Conservation (phyloP, 2,113 vertebrate genomes). For the Sitta europaea region DNA sequence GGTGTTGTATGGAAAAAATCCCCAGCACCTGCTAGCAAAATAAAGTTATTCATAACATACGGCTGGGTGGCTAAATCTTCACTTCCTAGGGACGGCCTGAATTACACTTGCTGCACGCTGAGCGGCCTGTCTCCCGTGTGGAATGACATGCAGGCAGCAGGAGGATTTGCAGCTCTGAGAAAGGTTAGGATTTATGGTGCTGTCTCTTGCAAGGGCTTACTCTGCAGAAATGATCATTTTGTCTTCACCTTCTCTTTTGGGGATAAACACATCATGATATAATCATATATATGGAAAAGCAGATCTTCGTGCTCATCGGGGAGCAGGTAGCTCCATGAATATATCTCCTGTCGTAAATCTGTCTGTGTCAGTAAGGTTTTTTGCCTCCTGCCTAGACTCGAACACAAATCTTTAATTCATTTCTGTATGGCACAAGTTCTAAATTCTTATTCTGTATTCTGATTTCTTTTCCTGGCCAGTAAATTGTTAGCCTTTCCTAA, state of each 20-base stretch:
- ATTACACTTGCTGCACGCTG: slow-evolving; percentile 55
- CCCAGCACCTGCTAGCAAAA: slow-evolving; percentile 66
- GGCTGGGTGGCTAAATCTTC: slow-evolving; percentile 48
- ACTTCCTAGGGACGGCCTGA: slow-evolving; percentile 53
- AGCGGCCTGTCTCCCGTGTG: slow-evolving; percentile 41
- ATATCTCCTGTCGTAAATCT: slow-evolving; percentile 9
- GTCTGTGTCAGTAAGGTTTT: neutral
- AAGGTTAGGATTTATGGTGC: slow-evolving; percentile 31
- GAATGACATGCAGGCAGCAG: slow-evolving; percentile 54
- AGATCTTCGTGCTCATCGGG: neutral
- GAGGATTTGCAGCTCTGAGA: slow-evolving; percentile 52
- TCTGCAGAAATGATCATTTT: slow-evolving; percentile 38
- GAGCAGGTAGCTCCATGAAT: slow-evolving; percentile 5
- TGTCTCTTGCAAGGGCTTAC: slow-evolving; percentile 44
- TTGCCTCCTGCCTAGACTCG: neutral
- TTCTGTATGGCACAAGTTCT: neutral
- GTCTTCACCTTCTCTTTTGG: slow-evolving; percentile 21
- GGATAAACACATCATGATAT: slow-evolving; percentile 5
- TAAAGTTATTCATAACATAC: slow-evolving; percentile 61
- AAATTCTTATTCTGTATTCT: neutral
- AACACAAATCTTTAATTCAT: neutral
- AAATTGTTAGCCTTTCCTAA: neutral
- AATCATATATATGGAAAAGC: slow-evolving; percentile 13
- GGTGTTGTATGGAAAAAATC: slow-evolving; percentile 71
- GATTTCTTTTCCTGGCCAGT: neutral